Percentiles rank a stretch among this genome's conserved stretches.
Conservation (phyloP, 2,113 vertebrate species). For the Uria lomvia region DNA sequence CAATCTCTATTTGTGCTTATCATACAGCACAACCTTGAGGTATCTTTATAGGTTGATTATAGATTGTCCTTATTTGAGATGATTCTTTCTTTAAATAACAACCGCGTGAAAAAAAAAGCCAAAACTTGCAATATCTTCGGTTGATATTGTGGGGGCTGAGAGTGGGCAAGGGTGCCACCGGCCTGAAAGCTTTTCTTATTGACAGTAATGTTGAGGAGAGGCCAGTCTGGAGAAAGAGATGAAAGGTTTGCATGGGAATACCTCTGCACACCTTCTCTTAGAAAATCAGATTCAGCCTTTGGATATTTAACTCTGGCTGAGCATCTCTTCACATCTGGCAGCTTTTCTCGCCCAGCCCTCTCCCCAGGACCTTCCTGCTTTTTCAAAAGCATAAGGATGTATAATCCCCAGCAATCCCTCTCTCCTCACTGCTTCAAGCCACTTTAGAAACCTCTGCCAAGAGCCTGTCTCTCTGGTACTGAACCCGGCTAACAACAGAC, state of each 20-base stretch:
- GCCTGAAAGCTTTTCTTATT: neutral
- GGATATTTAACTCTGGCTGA: neutral
- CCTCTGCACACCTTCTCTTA: neutral
- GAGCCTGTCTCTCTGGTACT: neutral
- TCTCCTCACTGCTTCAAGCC: neutral
- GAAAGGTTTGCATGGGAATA: neutral
- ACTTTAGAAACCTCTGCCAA: slow-evolving; percentile 14
- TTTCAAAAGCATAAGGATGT: neutral
- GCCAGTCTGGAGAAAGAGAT: neutral
- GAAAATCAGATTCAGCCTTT: neutral
- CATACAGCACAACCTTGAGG: neutral
- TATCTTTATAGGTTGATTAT: neutral
- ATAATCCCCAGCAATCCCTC: neutral
- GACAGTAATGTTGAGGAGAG: neutral
- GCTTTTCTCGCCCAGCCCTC: neutral
- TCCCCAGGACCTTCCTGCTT: neutral
- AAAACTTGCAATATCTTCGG: neutral
- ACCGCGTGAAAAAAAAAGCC: neutral
- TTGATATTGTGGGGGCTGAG: neutral
- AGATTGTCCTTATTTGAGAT: neutral
- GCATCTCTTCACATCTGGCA: slow-evolving; percentile 14
- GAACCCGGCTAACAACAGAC: neutral
- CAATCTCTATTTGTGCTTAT: neutral
- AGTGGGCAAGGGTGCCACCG: neutral
- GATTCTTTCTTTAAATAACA: neutral